Conservation (phyloP, 2,888 invertebrate species). For the Chloroclysta siterata region DNA sequence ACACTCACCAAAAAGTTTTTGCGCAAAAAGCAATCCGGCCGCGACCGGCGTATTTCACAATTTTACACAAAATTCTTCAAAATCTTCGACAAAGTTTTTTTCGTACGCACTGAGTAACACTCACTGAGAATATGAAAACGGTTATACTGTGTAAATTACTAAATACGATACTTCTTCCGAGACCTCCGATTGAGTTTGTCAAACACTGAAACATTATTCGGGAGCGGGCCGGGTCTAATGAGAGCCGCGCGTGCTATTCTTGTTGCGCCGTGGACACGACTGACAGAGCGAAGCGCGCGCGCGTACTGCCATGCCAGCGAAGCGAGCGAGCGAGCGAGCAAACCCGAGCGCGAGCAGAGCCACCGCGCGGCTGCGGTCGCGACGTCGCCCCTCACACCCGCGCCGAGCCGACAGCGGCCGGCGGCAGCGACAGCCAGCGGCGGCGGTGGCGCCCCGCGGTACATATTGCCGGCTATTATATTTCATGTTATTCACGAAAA, state of each 20-base stretch:
- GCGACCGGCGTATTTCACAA: slow-evolving; percentile 82
- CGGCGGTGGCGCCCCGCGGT: slow-evolving; percentile 6
- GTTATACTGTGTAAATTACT: slow-evolving; percentile 82
- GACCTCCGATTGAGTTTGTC: slow-evolving; percentile 84
- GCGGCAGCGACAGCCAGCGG: too few relatives aligned
- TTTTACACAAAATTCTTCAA: slow-evolving; percentile 84
- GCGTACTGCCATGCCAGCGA: slow-evolving; percentile 50
- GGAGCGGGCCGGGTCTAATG: slow-evolving; percentile 80
- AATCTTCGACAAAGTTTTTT: slow-evolving; percentile 86
- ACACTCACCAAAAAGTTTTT: slow-evolving; percentile 80
- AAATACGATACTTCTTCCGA: slow-evolving; percentile 82
- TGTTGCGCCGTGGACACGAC: slow-evolving; percentile 81
- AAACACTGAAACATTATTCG: slow-evolving; percentile 85
- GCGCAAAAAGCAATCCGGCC: slow-evolving; percentile 80
- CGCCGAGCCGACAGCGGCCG: too few relatives aligned
- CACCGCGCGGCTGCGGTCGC: slow-evolving; percentile 35
- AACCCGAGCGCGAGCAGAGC: slow-evolving; percentile 19
- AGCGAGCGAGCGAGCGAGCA: slow-evolving; percentile 34
- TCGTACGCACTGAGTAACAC: slow-evolving; percentile 85
- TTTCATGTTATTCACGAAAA: slow-evolving; percentile 74
- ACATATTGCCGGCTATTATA: slow-evolving; percentile 43
- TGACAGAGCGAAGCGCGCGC: slow-evolving; percentile 59
- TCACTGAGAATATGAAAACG: slow-evolving; percentile 84
- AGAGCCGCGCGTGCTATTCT: slow-evolving; percentile 81
- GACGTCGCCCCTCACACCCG: slow-evolving; percentile 33